Conservation (phyloP, 2,888 invertebrate genomes). For the Megaustenia siamemsis region DNA sequence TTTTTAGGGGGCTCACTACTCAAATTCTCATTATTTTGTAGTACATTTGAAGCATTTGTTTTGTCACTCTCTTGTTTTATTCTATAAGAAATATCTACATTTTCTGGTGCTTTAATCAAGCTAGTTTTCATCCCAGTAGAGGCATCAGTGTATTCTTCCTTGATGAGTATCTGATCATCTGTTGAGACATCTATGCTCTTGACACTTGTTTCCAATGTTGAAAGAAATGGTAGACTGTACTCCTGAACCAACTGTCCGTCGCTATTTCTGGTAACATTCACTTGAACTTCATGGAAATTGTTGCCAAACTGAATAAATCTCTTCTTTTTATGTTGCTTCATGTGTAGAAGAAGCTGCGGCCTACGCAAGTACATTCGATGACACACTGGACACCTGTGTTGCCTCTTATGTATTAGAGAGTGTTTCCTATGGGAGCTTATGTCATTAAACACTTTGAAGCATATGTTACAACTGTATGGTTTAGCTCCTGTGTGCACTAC, state of each 20-base stretch:
- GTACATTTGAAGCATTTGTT: not conserved
- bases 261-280: constrained; percentile 20
- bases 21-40: not conserved
- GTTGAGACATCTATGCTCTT: not conserved
- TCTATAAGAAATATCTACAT: not conserved
- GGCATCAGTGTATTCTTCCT: not conserved
- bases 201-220: not conserved
- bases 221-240: constrained; percentile 31
- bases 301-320: constrained; percentile 51
- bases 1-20: constrained; percentile 30
- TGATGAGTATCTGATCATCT: constrained; percentile 15
- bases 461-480: constrained; percentile 28
- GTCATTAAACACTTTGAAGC: constrained; percentile 47
- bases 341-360: constrained; percentile 41
- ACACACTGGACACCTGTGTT: constrained; percentile 44
- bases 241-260: constrained; percentile 49
- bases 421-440: constrained; percentile 48
- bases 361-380: constrained; percentile 37
- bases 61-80: not conserved
- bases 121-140: not conserved
- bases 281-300: constrained; percentile 48
- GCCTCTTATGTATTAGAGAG: constrained; percentile 31
- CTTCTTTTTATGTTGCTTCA: constrained; percentile 49
- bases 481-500: constrained; percentile 40
- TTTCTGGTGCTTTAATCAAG: not conserved